Percentiles rank a stretch among this genome's conserved stretches.
Conservation (phyloP, 2,888 invertebrate species). For the Mechanitis mazaeus region DNA sequence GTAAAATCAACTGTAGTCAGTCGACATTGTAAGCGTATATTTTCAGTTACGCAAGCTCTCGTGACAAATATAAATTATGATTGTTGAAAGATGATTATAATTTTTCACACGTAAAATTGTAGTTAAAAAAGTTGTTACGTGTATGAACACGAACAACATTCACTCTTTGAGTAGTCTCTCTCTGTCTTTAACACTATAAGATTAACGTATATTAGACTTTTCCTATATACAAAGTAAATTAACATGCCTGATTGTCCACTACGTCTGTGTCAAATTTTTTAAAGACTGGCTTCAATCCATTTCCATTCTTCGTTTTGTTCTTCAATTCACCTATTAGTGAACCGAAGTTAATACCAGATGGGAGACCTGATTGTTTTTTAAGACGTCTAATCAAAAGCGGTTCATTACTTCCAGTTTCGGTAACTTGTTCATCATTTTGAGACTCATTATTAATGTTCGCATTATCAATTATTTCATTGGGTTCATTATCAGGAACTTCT, state of each 20-base stretch:
- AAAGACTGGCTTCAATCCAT: constrained; percentile 65
- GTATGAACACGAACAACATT: too few relatives aligned
- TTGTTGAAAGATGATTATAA: constrained; percentile 28
- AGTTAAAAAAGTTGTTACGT: neutral
- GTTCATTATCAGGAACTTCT: constrained; percentile 18
- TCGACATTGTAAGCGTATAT: neutral
- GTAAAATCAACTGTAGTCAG: neutral
- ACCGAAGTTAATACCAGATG: constrained; percentile 60
- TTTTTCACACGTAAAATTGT: constrained; percentile 31
- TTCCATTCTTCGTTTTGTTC: constrained; percentile 59
- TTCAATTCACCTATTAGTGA: constrained; percentile 69
- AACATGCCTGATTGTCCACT: constrained; percentile 57
- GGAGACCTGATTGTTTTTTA: constrained; percentile 58
- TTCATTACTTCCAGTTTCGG: constrained; percentile 30
- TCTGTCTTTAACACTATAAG: too few relatives aligned
- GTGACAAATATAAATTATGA: constrained; percentile 1
- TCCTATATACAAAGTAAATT: constrained; percentile 15
- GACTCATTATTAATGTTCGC: constrained; percentile 12
- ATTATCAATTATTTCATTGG: neutral
- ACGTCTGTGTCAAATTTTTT: constrained; percentile 61
- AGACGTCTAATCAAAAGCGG: constrained; percentile 49
- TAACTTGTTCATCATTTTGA: constrained; percentile 29
- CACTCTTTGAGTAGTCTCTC: too few relatives aligned
- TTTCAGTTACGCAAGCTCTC: neutral
- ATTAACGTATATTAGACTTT: neutral